Percentiles rank a stretch among this genome's conserved stretches.
phyloP scores from a whole-genome alignment of 2,113 vertebrate species.

The Hydrochoerus hydrochaeris region DNA sequence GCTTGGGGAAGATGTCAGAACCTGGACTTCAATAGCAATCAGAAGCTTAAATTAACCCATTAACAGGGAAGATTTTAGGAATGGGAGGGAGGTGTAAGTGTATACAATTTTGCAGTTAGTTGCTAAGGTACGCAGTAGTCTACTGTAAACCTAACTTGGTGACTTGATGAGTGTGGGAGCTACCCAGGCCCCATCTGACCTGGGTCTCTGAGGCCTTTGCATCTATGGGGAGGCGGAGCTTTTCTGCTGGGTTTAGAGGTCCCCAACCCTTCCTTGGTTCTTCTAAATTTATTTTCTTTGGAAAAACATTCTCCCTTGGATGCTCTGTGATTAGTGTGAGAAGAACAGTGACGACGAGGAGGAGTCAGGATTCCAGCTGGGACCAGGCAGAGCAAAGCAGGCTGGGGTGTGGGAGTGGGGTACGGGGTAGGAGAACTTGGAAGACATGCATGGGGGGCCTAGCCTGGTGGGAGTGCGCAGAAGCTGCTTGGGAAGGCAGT shows the following conservation, averaged over 20 bases:
- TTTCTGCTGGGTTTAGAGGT: not conserved
- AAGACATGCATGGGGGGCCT: too few relatives aligned
- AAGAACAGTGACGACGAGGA: slow-evolving; percentile 29
- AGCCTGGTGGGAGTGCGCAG: not conserved
- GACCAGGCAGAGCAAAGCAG: not conserved
- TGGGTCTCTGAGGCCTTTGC: not conserved
- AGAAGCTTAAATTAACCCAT: slow-evolving; percentile 17
- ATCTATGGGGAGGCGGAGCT: not conserved
- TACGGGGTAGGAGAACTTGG: not conserved
- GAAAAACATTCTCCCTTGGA: slow-evolving; percentile 25
- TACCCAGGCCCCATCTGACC: not conserved
- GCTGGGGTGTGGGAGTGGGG: not conserved
- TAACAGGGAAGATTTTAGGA: not conserved
- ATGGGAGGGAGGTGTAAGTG: not conserved
- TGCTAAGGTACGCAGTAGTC: not conserved
- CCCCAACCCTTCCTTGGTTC: not conserved
- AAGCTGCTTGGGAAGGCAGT: not conserved
- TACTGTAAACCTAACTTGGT: not conserved
- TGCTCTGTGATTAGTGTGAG: slow-evolving; percentile 51
- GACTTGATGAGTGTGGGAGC: not conserved
- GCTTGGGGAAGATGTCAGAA: not conserved
- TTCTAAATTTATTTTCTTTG: slow-evolving; percentile 55
- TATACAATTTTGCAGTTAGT: not conserved
- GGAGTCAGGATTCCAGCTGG: not conserved
- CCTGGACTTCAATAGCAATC: not conserved